Conservation (phyloP, 2,888 invertebrate genomes). For the Prosapia bicincta region DNA sequence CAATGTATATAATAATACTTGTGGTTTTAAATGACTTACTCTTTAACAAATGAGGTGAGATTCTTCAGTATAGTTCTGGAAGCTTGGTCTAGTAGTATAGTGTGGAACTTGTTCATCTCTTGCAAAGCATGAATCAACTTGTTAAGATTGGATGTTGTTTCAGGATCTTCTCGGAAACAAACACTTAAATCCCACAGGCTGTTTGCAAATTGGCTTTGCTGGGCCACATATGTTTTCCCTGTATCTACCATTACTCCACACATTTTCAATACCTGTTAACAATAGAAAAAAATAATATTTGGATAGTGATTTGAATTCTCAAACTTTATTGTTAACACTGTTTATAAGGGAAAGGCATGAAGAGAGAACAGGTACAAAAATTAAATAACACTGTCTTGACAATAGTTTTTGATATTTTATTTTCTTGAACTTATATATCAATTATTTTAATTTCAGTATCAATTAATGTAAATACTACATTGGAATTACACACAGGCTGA, state of each 20-base stretch:
- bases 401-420: no score
- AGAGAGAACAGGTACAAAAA: no score
- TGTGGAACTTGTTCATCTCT: constrained; percentile 93
- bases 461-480: no score
- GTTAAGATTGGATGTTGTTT: constrained; percentile 74
- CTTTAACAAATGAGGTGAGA: constrained; percentile 84
- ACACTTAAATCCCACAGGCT: constrained; percentile 87
- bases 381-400: no score
- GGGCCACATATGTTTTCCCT: constrained; percentile 87
- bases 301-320: background rate
- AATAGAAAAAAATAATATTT: background rate
- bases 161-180: constrained; percentile 81
- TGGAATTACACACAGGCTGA: no score
- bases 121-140: constrained; percentile 75
- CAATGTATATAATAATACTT: no score
- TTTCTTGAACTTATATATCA: no score
- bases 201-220: constrained; percentile 84
- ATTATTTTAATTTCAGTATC: no score
- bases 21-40: no score
- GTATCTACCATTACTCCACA: constrained; percentile 88
- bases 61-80: constrained; percentile 87
- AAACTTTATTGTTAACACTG: no score
- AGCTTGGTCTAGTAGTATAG: constrained; percentile 87
- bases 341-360: no score
- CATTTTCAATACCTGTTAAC: constrained; percentile 66